Conservation (phyloP, 2,797 vertebrate genomes). For the Danio aesculapii region DNA sequence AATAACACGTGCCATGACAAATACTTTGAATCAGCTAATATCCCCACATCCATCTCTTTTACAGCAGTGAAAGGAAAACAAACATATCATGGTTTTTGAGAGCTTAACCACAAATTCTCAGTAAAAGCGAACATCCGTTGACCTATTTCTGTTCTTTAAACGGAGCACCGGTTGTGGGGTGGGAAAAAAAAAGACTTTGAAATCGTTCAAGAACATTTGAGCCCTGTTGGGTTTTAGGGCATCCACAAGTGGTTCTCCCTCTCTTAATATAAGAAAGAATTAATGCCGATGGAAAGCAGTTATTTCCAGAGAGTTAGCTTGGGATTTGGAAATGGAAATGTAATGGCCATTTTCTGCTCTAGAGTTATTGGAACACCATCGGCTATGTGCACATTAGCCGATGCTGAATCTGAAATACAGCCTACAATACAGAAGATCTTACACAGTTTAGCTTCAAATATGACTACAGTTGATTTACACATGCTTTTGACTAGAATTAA, state of each 20-base stretch:
- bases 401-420: conserved; percentile 10
- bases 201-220: neutral
- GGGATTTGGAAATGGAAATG: conserved; percentile 19
- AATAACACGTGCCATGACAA: conserved; percentile 27
- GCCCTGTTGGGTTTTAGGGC: neutral
- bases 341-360: conserved; percentile 35
- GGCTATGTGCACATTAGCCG: conserved; percentile 21
- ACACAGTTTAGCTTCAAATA: neutral
- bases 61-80: neutral
- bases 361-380: neutral
- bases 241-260: conserved; percentile 31
- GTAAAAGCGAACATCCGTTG: neutral
- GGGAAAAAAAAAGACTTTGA: conserved; percentile 10
- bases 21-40: conserved; percentile 30
- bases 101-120: conserved; percentile 6
- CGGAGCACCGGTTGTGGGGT: neutral
- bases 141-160: conserved; percentile 2
- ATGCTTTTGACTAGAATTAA: neutral
- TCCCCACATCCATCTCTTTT: conserved; percentile 2
- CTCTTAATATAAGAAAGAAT: conserved; percentile 10
- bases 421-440: neutral
- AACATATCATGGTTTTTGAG: conserved; percentile 2
- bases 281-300: conserved; percentile 23
- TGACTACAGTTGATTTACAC: neutral
- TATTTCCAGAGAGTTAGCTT: conserved; percentile 30